Evolutionary conservation across 1,140 invertebrate species (phyloP).

Genomic region (Eciton burchellii): DNA sequence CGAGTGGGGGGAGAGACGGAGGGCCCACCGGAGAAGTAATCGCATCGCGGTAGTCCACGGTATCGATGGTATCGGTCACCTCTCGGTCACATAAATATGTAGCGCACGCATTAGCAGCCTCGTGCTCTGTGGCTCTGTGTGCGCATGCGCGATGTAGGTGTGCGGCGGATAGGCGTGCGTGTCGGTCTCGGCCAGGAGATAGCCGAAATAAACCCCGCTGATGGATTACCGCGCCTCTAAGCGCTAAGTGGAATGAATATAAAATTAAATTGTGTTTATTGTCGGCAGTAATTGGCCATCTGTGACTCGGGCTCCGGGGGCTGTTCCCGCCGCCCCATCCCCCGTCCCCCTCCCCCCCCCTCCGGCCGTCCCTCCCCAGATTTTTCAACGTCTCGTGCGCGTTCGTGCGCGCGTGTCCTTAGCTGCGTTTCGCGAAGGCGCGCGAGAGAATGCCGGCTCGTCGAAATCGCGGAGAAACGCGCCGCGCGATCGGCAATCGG

Average conservation of each 20-base stretch:
- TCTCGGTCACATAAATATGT: slow-evolving; percentile 81
- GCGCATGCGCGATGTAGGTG: slow-evolving; percentile 40
- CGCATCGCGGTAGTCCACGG: slow-evolving; percentile 72
- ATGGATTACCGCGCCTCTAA: slow-evolving; percentile 81
- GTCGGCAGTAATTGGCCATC: slow-evolving; percentile 83
- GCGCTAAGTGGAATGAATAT: slow-evolving; percentile 83
- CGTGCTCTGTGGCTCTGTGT: slow-evolving; percentile 56
- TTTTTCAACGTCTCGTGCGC: slow-evolving; percentile 36
- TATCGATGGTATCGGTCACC: slow-evolving; percentile 77
- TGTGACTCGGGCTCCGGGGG: slow-evolving; percentile 78
- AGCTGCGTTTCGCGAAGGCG: slow-evolving; percentile 1
- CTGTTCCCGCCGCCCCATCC: slow-evolving; percentile 40
- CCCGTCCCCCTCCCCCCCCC: background rate
- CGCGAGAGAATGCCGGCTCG: slow-evolving; percentile 47
- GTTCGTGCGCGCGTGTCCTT: slow-evolving; percentile 4
- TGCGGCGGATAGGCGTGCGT: slow-evolving; percentile 68
- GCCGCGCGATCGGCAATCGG: slow-evolving; percentile 1
- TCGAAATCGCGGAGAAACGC: slow-evolving; percentile 55
- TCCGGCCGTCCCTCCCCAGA: slow-evolving; percentile 13
- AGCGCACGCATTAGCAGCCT: slow-evolving; percentile 78
- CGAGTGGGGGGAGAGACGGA: slow-evolving; percentile 13
- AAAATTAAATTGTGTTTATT: slow-evolving; percentile 85
- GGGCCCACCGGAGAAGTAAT: slow-evolving; percentile 75
- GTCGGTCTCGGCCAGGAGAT: slow-evolving; percentile 77
- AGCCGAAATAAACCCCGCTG: slow-evolving; percentile 82